Base-by-base conservation (phyloP, 2,797 vertebrate species). In the Bradypodion ventrale region DNA sequence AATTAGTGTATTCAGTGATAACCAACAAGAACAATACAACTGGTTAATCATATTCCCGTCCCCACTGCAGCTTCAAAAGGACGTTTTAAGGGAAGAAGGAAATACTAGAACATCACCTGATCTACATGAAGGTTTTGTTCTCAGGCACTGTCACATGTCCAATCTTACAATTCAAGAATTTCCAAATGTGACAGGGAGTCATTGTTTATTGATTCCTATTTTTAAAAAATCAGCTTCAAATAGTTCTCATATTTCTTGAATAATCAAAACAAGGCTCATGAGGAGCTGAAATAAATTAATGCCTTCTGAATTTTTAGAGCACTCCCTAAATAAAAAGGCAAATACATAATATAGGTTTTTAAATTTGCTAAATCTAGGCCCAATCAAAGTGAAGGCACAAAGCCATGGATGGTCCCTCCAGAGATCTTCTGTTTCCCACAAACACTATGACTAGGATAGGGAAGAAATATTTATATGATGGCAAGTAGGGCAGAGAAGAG, bases 111-210 rank as follows among this genome's bases (percentile, higher is more conserved):
- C n/a, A n/a, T n/a, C n/a, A n/a, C n/a, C n/a, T n/a, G n/a, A n/a
- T n/a, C n/a, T n/a, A n/a, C 29, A 0, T 0, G 10, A 60, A 72
- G 12, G 13, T 49, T 49, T 49, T 49, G 13, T 49, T 49, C 46
- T 49, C 3, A 75, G 32, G 0, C 49, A 44, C 3, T 29, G 23
- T 12, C 2, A 10, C 7, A 35, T 23, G 40, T 7, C 3, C 12
- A 32, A 25, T 65, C 12, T 66, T 49, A 62, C 25, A 52, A n/a
- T 60, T 77, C 65, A 7, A 29, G 66, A 3, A 63, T 46, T 35
- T 70, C n/a, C n/a, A 72, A 70, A 15, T 7, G 65, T 44, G 72
- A 37, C 59, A 35, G 5, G 4, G 25, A 29, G 21, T 52, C 27
- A 23, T 6, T 44, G 32, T 44, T 6, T 60, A 60, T 52, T n/a